Evolutionary conservation across 2,113 vertebrate genomes (phyloP), one percentile per base, ranked within the genome.

Genomic region (Synodontis membranacea): DNA sequence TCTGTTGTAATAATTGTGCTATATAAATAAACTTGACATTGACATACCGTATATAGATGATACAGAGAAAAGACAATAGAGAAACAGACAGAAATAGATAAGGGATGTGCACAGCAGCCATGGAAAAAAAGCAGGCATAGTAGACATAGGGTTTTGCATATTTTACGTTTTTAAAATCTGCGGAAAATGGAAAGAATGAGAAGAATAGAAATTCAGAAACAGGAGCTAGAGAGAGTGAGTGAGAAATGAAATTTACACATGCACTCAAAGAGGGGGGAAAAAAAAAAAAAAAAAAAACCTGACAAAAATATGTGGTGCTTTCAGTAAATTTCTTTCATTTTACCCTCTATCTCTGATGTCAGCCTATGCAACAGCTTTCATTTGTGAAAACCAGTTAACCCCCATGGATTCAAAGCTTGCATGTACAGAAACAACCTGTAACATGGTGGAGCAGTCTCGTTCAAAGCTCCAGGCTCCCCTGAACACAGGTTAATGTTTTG

Each of bases 31-130:
- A n/a, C n/a, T n/a, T n/a, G n/a, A n/a, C n/a, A n/a, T n/a, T n/a
- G n/a, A n/a, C n/a, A n/a, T 80, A 75, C 82, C 88, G 58, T 86
- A 89, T 91, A 82, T 86, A 86, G 85, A 89, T 87, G 83, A 89
- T 83, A 88, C 21, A 80, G 72, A 56, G 85, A 88, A 90, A 83
- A 88, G 89, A 80, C 25, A 72, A 56, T 0, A 39, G 46, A 74
- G 68, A 70, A 19, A 39, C 70, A 86, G 42, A 34, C 7, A 46
- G 44, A 28, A 56, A 34, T 8, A 79, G n/a, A 25, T 31, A 54
- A 75, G 52, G 37, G 62, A 80, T 28, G 14, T 23, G 34, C 31
- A 50, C n/a, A 56, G 31, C n/a, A 42, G 75, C 12, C 81, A 84
- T 25, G 6, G 48, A 37, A 50, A 62, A 14, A 25, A 62, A 2